Conservation (phyloP, 2,113 vertebrate genomes). For the Brachypodius melanocephalos region DNA sequence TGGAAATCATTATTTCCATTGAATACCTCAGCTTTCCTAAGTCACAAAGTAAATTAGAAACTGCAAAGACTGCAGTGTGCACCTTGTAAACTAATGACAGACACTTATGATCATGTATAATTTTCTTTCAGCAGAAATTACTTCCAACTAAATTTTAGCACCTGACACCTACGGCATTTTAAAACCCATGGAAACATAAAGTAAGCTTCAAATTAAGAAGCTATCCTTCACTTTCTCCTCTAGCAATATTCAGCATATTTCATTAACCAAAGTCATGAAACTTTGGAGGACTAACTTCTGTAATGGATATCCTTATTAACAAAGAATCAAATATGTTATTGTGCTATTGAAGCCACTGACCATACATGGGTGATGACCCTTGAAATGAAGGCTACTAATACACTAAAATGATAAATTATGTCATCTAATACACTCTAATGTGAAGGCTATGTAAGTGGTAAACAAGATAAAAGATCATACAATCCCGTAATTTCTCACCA, state of each 20-base stretch:
- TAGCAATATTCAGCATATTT: neutral
- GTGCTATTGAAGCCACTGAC: neutral
- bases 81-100: neutral
- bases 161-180: neutral
- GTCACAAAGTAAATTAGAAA: neutral
- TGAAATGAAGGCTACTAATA: slow-evolving; percentile 64
- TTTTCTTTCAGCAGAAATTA: neutral
- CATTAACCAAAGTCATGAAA: neutral
- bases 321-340: neutral
- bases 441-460: neutral
- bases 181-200: neutral
- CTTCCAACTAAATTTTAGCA: neutral
- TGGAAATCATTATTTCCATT: neutral
- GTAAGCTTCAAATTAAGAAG: neutral
- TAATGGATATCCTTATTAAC: neutral
- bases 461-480: neutral
- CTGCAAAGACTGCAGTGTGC: neutral
- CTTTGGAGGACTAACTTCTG: slow-evolving; percentile 18
- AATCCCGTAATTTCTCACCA: neutral
- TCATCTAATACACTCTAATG: neutral
- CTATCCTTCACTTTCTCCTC: neutral
- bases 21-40: neutral
- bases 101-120: neutral
- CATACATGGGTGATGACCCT: slow-evolving; percentile 31
- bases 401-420: neutral